Evolutionary conservation across 2,113 vertebrate species (phyloP).

Genomic region (Nothocercus nigrocapillus): DNA sequence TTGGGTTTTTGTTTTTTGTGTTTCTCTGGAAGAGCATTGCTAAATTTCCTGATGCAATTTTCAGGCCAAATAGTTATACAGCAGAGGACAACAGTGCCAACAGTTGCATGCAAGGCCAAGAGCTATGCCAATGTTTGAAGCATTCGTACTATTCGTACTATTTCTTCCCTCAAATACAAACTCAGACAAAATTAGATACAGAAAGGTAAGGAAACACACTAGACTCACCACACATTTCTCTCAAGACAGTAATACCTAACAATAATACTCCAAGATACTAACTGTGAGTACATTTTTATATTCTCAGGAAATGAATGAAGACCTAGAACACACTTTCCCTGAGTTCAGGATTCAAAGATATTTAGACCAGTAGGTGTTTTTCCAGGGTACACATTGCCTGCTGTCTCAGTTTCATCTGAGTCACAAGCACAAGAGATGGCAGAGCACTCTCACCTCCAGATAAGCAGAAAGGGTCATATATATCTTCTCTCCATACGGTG

Average conservation of each 20-base stretch:
- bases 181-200: not conserved
- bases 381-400: not conserved
- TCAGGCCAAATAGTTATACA: not conserved
- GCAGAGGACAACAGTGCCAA: not conserved
- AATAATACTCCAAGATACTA: not conserved
- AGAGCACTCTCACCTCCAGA: conserved; percentile 86
- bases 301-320: not conserved
- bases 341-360: not conserved
- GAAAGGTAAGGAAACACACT: not conserved
- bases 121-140: not conserved
- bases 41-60: not conserved
- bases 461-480: conserved; percentile 98
- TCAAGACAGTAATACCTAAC: not conserved
- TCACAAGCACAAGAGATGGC: not conserved
- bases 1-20: not conserved
- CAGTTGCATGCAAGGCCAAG: not conserved
- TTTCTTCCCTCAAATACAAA: not conserved
- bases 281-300: not conserved
- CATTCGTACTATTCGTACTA: not conserved
- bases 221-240: not conserved
- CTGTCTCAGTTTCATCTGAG: not conserved
- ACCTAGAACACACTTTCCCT: not conserved
- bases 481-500: conserved; percentile 96
- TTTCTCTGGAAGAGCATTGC: not conserved
- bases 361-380: not conserved